Evolutionary conservation across 92 coral and sea anemone species (phyloP).

Genomic region (Micromussa lordhowensis): DNA sequence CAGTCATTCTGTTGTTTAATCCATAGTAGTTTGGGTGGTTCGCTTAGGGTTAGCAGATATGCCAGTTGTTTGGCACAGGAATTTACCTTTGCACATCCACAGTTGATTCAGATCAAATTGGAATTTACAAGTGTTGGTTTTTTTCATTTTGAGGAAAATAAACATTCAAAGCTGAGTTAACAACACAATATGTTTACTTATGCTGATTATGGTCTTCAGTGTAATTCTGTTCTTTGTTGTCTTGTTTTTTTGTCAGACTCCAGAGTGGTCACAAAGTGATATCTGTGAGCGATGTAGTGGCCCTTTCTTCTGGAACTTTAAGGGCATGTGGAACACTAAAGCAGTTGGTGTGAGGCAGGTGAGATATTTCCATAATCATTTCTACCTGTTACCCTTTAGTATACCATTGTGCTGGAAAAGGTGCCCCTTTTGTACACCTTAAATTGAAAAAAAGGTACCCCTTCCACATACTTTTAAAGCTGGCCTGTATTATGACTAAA

Average conservation of each 20-base stretch:
- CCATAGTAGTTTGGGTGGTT: too few species aligned
- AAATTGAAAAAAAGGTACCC: too few species aligned
- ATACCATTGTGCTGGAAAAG: too few species aligned
- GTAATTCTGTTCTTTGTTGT: background rate
- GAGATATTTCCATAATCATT: background rate
- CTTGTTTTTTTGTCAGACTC: slow-evolving; percentile 71
- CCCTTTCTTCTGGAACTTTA: slow-evolving; percentile 99
- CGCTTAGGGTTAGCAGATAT: too few species aligned
- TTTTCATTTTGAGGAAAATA: too few species aligned
- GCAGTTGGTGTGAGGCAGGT: slow-evolving; percentile 97
- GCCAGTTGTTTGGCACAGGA: too few species aligned
- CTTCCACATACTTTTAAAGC: too few species aligned
- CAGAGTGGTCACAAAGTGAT: slow-evolving; percentile 98
- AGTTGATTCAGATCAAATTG: background rate
- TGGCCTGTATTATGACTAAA: too few species aligned
- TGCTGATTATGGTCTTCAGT: background rate
- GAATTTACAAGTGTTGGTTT: background rate
- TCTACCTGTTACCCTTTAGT: too few species aligned
- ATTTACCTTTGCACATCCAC: background rate
- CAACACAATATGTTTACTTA: background rate
- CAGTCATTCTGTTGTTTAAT: background rate
- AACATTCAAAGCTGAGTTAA: background rate
- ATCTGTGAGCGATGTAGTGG: slow-evolving; percentile 94
- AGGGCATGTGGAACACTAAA: slow-evolving; percentile 95
- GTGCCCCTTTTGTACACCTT: too few species aligned